These are phyloP conservation scores for Tribolium madens DNA, from an alignment of 1,140 invertebrate species.

Conservation along the genomic window DNA sequence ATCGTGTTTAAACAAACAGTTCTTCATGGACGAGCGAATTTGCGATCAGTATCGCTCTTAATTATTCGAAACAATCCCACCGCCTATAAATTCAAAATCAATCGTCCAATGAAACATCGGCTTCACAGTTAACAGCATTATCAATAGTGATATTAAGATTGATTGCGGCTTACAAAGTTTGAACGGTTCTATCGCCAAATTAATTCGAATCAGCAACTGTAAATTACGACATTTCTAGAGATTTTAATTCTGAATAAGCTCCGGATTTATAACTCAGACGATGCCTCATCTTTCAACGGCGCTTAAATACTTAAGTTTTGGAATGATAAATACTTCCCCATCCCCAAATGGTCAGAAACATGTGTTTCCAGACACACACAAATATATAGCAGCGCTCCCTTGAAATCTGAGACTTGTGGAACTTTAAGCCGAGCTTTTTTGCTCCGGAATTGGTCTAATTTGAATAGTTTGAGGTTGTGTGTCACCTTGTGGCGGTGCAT, in stretches of 20 bases:
- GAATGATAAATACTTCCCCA: constrained; percentile 25
- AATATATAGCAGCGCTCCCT: constrained; percentile 9
- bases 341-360: constrained; percentile 4
- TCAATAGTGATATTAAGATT: constrained; percentile 41
- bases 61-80: constrained; percentile 35
- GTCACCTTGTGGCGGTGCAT: constrained; percentile 1
- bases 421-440: not conserved
- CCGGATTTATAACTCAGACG: not conserved
- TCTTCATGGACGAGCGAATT: not conserved
- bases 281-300: constrained; percentile 26
- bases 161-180: constrained; percentile 32
- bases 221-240: constrained; percentile 21
- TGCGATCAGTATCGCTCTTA: constrained; percentile 23
- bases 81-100: constrained; percentile 41
- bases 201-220: constrained; percentile 32
- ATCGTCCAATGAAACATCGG: constrained; percentile 31
- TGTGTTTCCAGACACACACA: constrained; percentile 13
- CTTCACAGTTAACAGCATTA: constrained; percentile 34
- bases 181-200: constrained; percentile 4
- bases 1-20: not conserved
- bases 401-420: constrained; percentile 16
- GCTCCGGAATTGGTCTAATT: constrained; percentile 1
- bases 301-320: constrained; percentile 28
- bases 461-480: constrained; percentile 10
- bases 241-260: constrained; percentile 32